Percentiles rank a stretch among this genome's conserved stretches.
These are phyloP conservation scores for Archivesica marissinica DNA, from an alignment of 1,140 invertebrate species.

Conservation along the genomic window DNA sequence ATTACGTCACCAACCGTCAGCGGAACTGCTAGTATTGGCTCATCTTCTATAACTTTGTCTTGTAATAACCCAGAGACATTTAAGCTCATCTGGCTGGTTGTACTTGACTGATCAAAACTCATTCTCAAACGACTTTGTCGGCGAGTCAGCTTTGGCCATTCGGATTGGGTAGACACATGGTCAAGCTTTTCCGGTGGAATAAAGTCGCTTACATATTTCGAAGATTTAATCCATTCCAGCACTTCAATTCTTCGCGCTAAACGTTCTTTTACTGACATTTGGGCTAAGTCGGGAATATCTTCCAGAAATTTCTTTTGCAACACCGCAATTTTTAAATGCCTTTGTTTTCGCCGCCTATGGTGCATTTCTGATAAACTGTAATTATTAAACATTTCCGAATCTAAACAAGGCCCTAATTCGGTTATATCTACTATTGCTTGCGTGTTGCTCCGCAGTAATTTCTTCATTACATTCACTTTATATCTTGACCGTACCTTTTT, in stretches of 20 bases:
- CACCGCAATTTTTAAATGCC: conserved; percentile 41
- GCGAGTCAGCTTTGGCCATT: neutral
- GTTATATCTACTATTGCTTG: neutral
- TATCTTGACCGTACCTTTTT: conserved; percentile 26
- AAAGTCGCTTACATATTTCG: neutral
- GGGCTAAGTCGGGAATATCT: neutral
- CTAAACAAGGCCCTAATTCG: neutral
- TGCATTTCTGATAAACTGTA: conserved; percentile 37
- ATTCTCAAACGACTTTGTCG: conserved; percentile 41
- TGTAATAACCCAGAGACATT: neutral
- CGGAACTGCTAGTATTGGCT: neutral
- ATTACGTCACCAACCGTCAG: conserved; percentile 29
- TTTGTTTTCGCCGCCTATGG: neutral
- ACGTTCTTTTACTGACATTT: conserved; percentile 32
- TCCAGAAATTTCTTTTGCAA: conserved; percentile 44
- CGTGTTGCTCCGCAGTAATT: neutral
- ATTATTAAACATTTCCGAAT: conserved; percentile 25
- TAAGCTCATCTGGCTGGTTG: neutral
- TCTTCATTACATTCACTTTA: neutral
- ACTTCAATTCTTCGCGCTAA: conserved; percentile 18
- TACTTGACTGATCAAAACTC: conserved; percentile 18
- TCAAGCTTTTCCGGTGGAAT: neutral
- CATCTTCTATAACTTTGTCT: neutral
- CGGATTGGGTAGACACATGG: neutral
- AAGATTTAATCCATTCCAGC: conserved; percentile 39